Evolutionary conservation across 2,888 invertebrate genomes (phyloP).

Genomic region (Protodeltote pygarga): DNA sequence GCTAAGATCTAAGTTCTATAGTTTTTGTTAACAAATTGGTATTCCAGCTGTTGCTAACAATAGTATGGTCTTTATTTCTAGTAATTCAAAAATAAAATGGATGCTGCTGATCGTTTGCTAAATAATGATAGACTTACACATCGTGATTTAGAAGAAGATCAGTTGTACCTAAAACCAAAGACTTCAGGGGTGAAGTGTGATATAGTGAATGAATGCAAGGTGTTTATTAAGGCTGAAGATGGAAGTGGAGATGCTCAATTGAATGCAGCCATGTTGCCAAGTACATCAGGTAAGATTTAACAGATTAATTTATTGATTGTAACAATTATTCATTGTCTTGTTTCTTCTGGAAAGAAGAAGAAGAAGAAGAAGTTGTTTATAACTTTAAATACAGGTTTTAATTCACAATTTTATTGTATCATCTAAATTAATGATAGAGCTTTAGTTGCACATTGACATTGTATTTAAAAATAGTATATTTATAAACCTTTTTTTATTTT

Average conservation of each 20-base stretch:
- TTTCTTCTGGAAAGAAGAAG: no score
- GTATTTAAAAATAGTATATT: no score
- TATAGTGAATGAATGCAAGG: slow-evolving; percentile 79
- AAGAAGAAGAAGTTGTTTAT: no score
- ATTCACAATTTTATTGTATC: no score
- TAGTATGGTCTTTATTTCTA: slow-evolving; percentile 26
- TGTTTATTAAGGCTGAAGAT: slow-evolving; percentile 78
- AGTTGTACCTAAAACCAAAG: slow-evolving; percentile 58
- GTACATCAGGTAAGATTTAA: slow-evolving; percentile 54
- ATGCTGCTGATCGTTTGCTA: slow-evolving; percentile 65
- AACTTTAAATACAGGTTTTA: no score
- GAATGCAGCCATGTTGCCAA: slow-evolving; percentile 55
- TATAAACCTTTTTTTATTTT: no score
- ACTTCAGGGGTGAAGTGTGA: slow-evolving; percentile 68
- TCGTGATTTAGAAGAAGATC: slow-evolving; percentile 57
- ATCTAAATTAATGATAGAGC: no score
- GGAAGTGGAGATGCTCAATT: slow-evolving; percentile 76
- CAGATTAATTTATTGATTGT: no score
- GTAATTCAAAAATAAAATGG: slow-evolving; percentile 60
- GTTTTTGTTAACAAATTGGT: neutral
- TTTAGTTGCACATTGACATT: no score
- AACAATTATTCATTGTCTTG: no score
- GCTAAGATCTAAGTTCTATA: no score
- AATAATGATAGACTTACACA: slow-evolving; percentile 52
- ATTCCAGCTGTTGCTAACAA: slow-evolving; percentile 35